A percentile compares a stretch with the other conserved stretches of the same genome.
Evolutionary conservation across 35 echinoderm and acorn worm genomes (phyloP).

Genomic region (Lytechinus pictus): DNA sequence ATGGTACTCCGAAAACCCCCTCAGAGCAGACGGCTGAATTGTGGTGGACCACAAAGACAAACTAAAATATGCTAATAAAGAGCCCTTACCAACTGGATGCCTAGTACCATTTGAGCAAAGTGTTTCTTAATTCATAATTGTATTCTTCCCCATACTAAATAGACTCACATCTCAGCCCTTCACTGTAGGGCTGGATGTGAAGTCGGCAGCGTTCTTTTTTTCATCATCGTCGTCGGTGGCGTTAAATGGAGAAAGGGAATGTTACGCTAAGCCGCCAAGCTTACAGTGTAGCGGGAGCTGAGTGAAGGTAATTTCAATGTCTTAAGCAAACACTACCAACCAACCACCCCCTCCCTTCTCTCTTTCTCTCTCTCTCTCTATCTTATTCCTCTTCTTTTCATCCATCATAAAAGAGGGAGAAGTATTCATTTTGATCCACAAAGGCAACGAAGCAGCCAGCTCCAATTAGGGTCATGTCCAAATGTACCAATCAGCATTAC

Average conservation of each 20-base stretch:
- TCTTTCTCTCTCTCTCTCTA: not conserved
- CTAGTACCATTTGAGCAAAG: conserved; percentile 20
- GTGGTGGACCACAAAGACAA: conserved; percentile 44
- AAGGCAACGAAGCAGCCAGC: conserved; percentile 43
- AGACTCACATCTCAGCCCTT: not conserved
- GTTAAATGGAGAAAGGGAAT: not conserved
- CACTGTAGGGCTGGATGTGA: not conserved
- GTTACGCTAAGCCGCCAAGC: conserved; percentile 32
- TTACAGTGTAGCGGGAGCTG: conserved; percentile 24
- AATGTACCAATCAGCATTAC: conserved; percentile 36
- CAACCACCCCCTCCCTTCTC: not conserved
- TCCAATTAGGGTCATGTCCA: conserved; percentile 40
- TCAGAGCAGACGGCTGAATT: not conserved
- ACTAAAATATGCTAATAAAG: conserved; percentile 46
- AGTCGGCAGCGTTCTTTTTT: not conserved
- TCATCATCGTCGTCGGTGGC: not conserved
- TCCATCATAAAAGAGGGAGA: not conserved
- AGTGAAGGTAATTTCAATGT: conserved; percentile 29
- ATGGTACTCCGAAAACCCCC: not conserved
- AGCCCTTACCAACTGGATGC: not conserved
- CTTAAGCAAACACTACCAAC: conserved; percentile 26
- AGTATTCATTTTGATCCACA: conserved; percentile 30
- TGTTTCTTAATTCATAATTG: conserved; percentile 42
- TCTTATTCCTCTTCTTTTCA: not conserved
- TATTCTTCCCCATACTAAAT: conserved; percentile 16